Percentiles rank a stretch among this genome's conserved stretches.
phyloP scores from a whole-genome alignment of 2,888 invertebrate genomes.

The Boloria selene region DNA sequence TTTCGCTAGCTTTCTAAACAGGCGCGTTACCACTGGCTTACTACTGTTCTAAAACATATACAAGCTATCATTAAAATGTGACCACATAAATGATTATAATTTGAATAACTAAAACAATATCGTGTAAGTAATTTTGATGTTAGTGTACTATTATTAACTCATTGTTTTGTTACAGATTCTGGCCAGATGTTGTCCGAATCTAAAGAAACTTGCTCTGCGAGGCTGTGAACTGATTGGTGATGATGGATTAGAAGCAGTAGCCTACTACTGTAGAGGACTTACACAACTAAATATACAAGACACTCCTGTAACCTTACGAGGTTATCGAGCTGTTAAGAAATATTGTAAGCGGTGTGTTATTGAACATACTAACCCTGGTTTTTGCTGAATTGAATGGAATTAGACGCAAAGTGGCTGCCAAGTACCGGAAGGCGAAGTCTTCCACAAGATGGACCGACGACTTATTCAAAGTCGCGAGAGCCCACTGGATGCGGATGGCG shows the following conservation, averaged over 20 bases:
- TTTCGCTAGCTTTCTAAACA: too few relatives aligned
- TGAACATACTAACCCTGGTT: slow-evolving; percentile 97
- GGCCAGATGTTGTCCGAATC: slow-evolving; percentile 94
- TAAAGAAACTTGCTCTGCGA: slow-evolving; percentile 93
- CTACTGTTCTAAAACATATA: too few relatives aligned
- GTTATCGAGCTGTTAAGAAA: slow-evolving; percentile 95
- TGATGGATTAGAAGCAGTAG: slow-evolving; percentile 90
- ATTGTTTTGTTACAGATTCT: slow-evolving; percentile 84
- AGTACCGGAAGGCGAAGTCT: too few relatives aligned
- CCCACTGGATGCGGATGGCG: too few relatives aligned
- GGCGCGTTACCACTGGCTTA: too few relatives aligned
- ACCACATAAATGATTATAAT: too few relatives aligned
- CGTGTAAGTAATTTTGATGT: too few relatives aligned
- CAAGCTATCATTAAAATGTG: too few relatives aligned
- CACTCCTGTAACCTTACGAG: slow-evolving; percentile 93
- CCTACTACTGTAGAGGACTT: slow-evolving; percentile 93
- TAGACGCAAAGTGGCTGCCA: not conserved
- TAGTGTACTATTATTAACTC: not conserved
- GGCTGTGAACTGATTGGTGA: slow-evolving; percentile 96
- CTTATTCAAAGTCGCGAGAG: too few relatives aligned
- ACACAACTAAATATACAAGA: slow-evolving; percentile 97
- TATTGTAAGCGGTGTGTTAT: slow-evolving; percentile 96
- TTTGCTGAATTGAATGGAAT: slow-evolving; percentile 82
- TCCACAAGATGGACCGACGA: too few relatives aligned
- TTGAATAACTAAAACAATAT: too few relatives aligned